Base-by-base conservation (phyloP, 2,797 vertebrate species). In the Poecilia picta region DNA sequence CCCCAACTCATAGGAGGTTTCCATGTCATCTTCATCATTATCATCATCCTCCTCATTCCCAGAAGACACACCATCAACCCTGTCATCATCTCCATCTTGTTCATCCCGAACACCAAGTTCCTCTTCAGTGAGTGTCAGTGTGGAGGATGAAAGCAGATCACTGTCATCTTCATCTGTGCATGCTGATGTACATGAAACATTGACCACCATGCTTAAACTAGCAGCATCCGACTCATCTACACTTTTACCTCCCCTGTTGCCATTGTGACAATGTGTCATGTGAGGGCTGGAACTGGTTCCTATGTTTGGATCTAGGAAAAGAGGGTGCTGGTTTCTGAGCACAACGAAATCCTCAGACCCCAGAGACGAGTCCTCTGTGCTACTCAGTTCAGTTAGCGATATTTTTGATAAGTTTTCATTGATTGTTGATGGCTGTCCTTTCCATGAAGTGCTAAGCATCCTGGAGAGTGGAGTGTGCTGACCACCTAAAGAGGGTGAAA, bases 111-210 rank as follows among this genome's bases (percentile, higher is more conserved):
- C 91, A 36, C 97, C 97, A 0, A 98, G 94, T 87, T 99, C 98
- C 93, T 99, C 98, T 93, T 99, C 98, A 0, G 98, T 99, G 86
- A 99, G 96, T 1, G 98, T 99, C 78, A 99, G 97, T 0, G 98
- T 99, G 73, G 98, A 99, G 92, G 98, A 99, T 36, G 98, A 99
- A 81, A 99, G 96, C 72, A 99, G 97, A 93, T 99, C 98, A 66
- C 98, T 98, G 88, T 99, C 97, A 55, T 99, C 98, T 91, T 98
- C 98, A 66, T 99, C 98, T 0, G 98, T 99, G 85, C 98, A 98
- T 11, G 97, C 97, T 39, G 98, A 99, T 16, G 97, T 97, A 81
- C 97, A 98, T 23, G 98, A 99, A 78, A 99, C 97, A 28, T 99
- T 99, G 64, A 99, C 98, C 77, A 99, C 96, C 97, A 99, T 98